Base-by-base conservation (phyloP, 2,888 invertebrate genomes). In the Watsonalla binaria region DNA sequence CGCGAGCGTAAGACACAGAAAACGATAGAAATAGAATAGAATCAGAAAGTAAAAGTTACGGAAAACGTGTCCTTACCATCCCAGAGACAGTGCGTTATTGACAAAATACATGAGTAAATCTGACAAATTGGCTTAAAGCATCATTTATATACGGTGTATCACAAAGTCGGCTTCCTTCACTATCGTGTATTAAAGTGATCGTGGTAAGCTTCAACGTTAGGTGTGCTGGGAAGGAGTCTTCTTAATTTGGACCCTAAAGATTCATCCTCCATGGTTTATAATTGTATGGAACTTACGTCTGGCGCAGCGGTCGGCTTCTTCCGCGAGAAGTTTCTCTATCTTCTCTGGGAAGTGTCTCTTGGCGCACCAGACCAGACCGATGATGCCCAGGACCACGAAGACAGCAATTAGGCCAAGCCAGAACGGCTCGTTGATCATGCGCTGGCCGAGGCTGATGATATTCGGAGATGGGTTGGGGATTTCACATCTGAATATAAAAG, bases 381-480 rank as follows among this genome's bases (percentile, higher is more conserved):
- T 95, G 60, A 95, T 92, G 51, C 94, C 94, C 69, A 97, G 92
- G 0, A 97, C 96, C 8, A 94, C 93, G 69, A 95, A 94, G 0
- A 97, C 96, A 0, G 96, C 96, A 78, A 97, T 95, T 45, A 97
- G 91, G 0, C 97, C 97, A 47, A 97, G 90, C 97, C 97, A 97
- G 82, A 97, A 97, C 0, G 97, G 97, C 77, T 97, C 96, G 67
- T 96, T 95, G 37, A 97, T 88, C 95, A 97, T 95, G 34, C 96
- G 90, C 65, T 96, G 94, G 8, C 96, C 95, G 14, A 96, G 87
- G 5, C 90, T 79, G 24, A 88, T 80, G 57, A 90, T 89, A 56
- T 86, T 86, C 2, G 90, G 89, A 0, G 82, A 80, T 0, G 90
- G 89, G 68, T 94, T 93, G 62, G 94, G 91, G 85, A 94, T 93